Base-by-base conservation (phyloP, 2,888 invertebrate species). In the Xylophagus ater region DNA sequence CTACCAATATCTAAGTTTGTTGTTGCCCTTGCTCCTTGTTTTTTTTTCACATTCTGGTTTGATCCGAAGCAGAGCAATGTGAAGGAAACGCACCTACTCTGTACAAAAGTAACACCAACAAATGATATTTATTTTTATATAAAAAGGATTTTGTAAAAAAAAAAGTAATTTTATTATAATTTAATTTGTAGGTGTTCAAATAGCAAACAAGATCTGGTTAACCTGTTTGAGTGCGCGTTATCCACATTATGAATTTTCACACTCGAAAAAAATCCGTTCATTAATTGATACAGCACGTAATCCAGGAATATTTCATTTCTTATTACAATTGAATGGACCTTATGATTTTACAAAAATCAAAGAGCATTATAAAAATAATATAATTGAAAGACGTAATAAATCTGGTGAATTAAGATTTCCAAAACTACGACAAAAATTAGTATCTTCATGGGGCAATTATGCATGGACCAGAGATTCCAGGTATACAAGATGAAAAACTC, bases 381-480 rank as follows among this genome's bases (percentile, higher is more conserved):
- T 74, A 30, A 62, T 71, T 7, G 71, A 73, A 25, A 62, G 69
- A 32, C 66, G 70, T 8, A 73, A 76, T 49, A 73, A 72, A 49
- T 60, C 65, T 26, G 78, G 77, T 1, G 45, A 70, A 20, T 58
- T 76, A 7, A 66, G 69, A 52, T 82, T 79, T 53, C 80, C 79
- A 0, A 73, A 81, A 42, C 59, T 87, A 21, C 70, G 75, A 3
- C 77, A 78, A 37, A 66, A 71, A 25, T 60, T 87, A 32, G 76
- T 78, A 0, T 77, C 78, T 0, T 75, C 77, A 51, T 85, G 80
- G 74, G 83, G 83, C 1, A 74, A 78, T 47, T 86, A 86, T 56
- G 84, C 81, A 0, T 87, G 86, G 62, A 58, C 58, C 1, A 63
- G 58, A 33, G 60, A 61, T 23, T 55, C 45, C 42, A 62, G 59